These are phyloP conservation scores for Ceyx melanurus DNA, from an alignment of 2,113 vertebrate genomes.

Conservation along the genomic window DNA sequence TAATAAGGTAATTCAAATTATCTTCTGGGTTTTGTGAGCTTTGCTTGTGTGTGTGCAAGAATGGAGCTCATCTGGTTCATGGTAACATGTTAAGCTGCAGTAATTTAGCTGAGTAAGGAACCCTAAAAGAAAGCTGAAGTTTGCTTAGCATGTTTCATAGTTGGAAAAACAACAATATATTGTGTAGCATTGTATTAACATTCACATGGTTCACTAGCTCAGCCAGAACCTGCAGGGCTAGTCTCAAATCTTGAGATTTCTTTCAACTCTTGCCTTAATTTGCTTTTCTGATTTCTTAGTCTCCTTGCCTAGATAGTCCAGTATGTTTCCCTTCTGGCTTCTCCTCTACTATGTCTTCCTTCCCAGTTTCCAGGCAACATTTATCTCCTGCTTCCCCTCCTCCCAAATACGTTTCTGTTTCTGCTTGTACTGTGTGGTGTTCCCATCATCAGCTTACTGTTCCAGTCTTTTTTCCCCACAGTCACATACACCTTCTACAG, in stretches of 20 bases:
- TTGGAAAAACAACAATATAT: neutral
- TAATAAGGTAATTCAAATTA: neutral
- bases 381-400: neutral
- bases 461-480: neutral
- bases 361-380: slow-evolving; percentile 26
- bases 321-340: slow-evolving; percentile 30
- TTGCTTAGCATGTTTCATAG: neutral
- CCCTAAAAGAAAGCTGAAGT: neutral
- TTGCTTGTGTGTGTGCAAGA: neutral
- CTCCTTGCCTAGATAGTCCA: slow-evolving; percentile 20
- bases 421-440: slow-evolving; percentile 39
- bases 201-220: neutral
- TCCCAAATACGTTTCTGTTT: slow-evolving; percentile 17
- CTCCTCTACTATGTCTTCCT: slow-evolving; percentile 22
- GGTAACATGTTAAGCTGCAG: slow-evolving; percentile 52
- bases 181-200: neutral
- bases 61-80: neutral
- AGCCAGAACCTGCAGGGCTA: neutral
- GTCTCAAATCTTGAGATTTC: neutral
- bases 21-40: neutral
- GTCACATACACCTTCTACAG: neutral
- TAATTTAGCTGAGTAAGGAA: slow-evolving; percentile 21
- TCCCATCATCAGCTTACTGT: slow-evolving; percentile 11
- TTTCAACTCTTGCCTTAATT: slow-evolving; percentile 14
- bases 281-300: slow-evolving; percentile 10